Base-by-base conservation (phyloP, 1,140 invertebrate genomes). In the Sitodiplosis mosellana region DNA sequence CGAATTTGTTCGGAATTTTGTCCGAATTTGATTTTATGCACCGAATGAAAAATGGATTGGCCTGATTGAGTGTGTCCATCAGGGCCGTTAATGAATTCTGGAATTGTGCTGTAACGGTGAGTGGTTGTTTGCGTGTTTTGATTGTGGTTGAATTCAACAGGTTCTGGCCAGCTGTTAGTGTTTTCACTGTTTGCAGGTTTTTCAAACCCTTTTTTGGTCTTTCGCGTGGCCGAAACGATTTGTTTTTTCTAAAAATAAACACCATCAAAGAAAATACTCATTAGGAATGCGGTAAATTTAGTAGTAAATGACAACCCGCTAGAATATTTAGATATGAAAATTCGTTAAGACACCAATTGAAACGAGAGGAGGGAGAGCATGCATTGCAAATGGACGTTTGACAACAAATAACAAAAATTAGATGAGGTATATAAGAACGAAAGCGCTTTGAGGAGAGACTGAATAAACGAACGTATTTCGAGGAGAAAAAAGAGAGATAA, bases 11-110 rank as follows among this genome's bases (percentile, higher is more conserved):
- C 1, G 92, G 77, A 51, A 85, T 78, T 71, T 94, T 95, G 44
- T 90, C 81, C 45, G 79, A 76, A 64, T 96, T 96, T 22, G 88
- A 92, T 64, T 97, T 97, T 55, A 97, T 95, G 65, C 92, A 96
- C 42, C 92, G 74, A 51, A 97, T 93, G 62, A 97, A 97, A 68
- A 92, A 96, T 2, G 92, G 92, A 68, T 93, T 93, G 0, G 91
- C 89, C 60, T 92, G 83, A 61, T 91, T 91, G 10, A 97, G 64
- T 0, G 90, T 92, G 55, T 89, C 83, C 89, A 96, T 94, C 12
- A 96, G 68, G 33, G 83, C 80, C 48, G 87, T 83, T 20, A 97
- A 68, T 17, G 87, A 91, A 58, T 88, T 83, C 59, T 94, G 87
- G 65, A 96, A 96, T 67, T 96, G 91, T 2, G 87, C 85, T 1